Evolutionary conservation across 2,113 vertebrate genomes (phyloP), one percentile per base, ranked within the genome.

Genomic region (Cnemophilus loriae): DNA sequence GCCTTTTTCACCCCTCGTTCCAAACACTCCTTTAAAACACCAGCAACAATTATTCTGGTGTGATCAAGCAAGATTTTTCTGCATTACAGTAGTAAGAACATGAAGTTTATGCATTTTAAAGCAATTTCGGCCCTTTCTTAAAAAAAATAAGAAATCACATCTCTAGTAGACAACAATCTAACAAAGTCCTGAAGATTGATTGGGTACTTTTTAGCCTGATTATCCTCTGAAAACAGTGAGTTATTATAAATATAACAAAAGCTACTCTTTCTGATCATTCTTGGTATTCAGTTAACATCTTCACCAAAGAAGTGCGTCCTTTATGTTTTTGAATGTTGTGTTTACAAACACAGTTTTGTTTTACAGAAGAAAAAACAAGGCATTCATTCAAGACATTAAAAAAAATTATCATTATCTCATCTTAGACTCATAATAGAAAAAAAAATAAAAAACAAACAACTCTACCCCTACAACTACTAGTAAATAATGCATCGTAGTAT

Each of bases 311-410:
- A 98, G 97, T 98, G 92, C 94, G 97, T 97, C 98, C 98, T 98
- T 99, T 98, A 97, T 98, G 97, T 97, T 98, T 97, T 94, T 95
- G 94, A 98, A 98, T 97, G 97, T 98, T 93, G 87, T 97, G 88
- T 98, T 97, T 97, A 99, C 98, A 99, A 99, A 97, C 96, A 96
- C 86, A 92, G 98, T 98, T 98, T 99, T 99, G 98, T 99, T 97
- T 97, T 93, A 97, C 84, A 97, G 95, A 95, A 90, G 63, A 87
- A 96, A 97, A 96, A 92, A 98, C 98, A 99, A 99, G 97, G 98
- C 97, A 95, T 95, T 97, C 97, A 98, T 98, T 99, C 98, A 99
- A 96, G 92, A 97, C 93, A 97, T 97, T 42, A 22, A 93, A 97
- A 99, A 91, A 98, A 98, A 98, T 94, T 95, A 98, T 96, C 97